Conservation (phyloP, 2,888 invertebrate species). For the Caenorhabditis wallacei region DNA sequence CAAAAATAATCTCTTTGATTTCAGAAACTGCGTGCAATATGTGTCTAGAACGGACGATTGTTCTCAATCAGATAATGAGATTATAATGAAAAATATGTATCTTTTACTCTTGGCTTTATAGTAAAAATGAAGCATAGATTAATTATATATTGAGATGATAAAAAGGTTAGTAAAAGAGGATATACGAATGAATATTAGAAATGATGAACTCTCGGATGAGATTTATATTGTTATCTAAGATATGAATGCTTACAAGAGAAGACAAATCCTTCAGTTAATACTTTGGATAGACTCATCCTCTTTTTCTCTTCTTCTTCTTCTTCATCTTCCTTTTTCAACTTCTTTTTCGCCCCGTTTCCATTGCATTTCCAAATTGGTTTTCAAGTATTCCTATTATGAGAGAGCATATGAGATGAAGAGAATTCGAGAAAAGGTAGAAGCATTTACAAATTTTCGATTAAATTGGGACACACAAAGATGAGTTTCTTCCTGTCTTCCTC, state of each 20-base stretch:
- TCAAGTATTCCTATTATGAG: conserved; percentile 53
- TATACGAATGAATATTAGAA: not conserved
- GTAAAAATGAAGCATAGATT: too few species aligned
- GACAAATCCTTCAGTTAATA: conserved; percentile 48
- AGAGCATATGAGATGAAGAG: conserved; percentile 28
- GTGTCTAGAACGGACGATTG: too few species aligned
- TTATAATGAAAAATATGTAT: too few species aligned
- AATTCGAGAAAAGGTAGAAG: conserved; percentile 51
- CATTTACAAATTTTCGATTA: conserved; percentile 59
- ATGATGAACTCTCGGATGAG: not conserved
- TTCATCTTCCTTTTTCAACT: conserved; percentile 9
- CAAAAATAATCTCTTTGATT: too few species aligned
- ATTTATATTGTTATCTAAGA: conserved; percentile 1
- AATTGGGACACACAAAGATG: conserved; percentile 45
- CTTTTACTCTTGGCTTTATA: too few species aligned
- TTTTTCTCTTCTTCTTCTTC: conserved; percentile 6
- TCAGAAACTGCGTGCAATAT: too few species aligned
- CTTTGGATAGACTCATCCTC: conserved; percentile 7
- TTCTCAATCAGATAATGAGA: too few species aligned
- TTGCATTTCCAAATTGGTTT: conserved; percentile 59
- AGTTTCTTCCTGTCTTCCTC: conserved; percentile 15
- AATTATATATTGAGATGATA: not conserved
- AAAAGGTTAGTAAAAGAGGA: not conserved
- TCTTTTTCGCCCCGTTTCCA: conserved; percentile 35
- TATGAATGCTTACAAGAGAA: conserved; percentile 30